Percentiles rank a stretch among this genome's conserved stretches.
phyloP scores from a whole-genome alignment of 2,113 vertebrate species.

The Stegostoma tigrinum region DNA sequence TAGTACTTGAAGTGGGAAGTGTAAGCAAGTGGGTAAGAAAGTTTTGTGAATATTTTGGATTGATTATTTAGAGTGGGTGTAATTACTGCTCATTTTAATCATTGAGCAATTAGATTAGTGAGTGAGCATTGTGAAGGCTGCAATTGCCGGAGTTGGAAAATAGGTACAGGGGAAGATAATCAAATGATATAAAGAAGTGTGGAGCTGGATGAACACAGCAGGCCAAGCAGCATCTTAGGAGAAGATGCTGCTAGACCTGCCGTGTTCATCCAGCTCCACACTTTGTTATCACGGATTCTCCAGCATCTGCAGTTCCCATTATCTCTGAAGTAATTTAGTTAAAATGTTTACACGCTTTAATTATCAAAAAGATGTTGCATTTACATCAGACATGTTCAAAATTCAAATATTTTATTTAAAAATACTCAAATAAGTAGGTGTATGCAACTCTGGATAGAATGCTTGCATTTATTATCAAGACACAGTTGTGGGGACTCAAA shows the following conservation, averaged over 20 bases:
- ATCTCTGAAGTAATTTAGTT: not conserved
- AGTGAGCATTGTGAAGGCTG: not conserved
- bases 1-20: not conserved
- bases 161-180: not conserved
- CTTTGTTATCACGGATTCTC: too few relatives aligned
- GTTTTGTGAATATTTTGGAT: not conserved
- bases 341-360: not conserved
- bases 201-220: too few relatives aligned
- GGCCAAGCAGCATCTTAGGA: too few relatives aligned
- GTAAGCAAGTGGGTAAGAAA: not conserved
- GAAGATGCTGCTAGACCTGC: too few relatives aligned
- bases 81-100: not conserved
- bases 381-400: not conserved
- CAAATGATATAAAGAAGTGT: not conserved
- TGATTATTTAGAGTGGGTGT: not conserved
- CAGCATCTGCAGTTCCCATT: too few relatives aligned
- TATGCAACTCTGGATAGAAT: not conserved
- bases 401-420: not conserved
- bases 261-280: too few relatives aligned
- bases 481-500: not conserved
- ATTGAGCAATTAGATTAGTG: not conserved
- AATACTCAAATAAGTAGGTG: not conserved
- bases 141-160: not conserved
- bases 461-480: not conserved
- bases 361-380: not conserved